Percentiles rank a stretch among this genome's conserved stretches.
Evolutionary conservation across 2,797 vertebrate species (phyloP).

Genomic region (Anolis apletophallus): DNA sequence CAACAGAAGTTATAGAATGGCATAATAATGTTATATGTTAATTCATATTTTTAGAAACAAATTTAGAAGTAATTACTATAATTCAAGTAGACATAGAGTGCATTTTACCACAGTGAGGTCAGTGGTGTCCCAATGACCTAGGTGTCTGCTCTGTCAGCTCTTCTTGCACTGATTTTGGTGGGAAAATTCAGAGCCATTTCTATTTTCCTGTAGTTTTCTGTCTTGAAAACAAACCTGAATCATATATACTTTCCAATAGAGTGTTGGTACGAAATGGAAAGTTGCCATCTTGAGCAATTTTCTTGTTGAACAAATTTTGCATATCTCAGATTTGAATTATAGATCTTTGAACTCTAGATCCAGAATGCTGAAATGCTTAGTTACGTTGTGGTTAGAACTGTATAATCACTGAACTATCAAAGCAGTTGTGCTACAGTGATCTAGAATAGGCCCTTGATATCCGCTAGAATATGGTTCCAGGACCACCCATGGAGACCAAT

Average conservation of each 20-base stretch:
- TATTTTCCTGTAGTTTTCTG: neutral
- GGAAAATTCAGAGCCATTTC: neutral
- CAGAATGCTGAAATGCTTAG: neutral
- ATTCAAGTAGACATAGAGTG: neutral
- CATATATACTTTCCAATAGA: neutral
- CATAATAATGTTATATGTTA: neutral
- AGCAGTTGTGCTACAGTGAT: neutral
- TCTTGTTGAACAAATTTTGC: neutral
- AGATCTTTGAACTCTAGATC: neutral
- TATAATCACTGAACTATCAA: conserved; percentile 2
- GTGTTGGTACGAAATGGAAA: neutral
- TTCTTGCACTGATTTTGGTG: neutral
- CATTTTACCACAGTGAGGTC: neutral
- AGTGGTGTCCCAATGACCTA: neutral
- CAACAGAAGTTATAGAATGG: too few relatives aligned
- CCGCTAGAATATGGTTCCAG: too few relatives aligned
- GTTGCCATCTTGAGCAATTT: neutral
- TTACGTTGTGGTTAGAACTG: neutral
- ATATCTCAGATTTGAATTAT: neutral
- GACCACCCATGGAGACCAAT: too few relatives aligned
- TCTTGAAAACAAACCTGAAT: neutral
- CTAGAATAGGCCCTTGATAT: neutral
- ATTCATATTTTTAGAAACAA: neutral
- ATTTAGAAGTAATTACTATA: neutral
- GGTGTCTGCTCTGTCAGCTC: neutral